Base-by-base conservation (phyloP, 2,888 invertebrate genomes). In the Dolomedes plantarius region DNA sequence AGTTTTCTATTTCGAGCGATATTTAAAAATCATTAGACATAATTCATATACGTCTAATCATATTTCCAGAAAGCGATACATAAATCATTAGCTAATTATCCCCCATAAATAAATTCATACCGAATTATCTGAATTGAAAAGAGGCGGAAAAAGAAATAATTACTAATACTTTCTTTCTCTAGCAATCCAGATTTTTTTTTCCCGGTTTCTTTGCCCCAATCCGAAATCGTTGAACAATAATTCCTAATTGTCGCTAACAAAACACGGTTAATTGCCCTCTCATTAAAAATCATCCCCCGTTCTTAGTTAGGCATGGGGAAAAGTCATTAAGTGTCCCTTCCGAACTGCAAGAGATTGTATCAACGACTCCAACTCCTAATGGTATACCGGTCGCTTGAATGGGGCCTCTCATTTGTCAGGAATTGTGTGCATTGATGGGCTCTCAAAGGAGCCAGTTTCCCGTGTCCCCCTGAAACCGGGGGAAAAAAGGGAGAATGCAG, bases 211-310 rank as follows among this genome's bases (percentile, higher is more conserved):
- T 16, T 46, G 2, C 9, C 2, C 7, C 46, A 46, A 46, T 46
- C 9, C 46, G 46, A 31, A 65, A 65, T 31, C 65, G 29, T 13
- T 31, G 16, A 29, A 29, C 76, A 71, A 76, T 76, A 75, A 75
- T 65, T 50, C 64, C 72, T 77, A 77, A 83, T 83, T 83, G 71
- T 56, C 50, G 39, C 39, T 50, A 83, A 72, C 83, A 83, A 83
- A 77, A 77, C 83, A 83, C 67, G 29, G 50, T 72, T 83, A 77
- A 83, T 77, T 83, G 71, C 83, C n/a, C 31, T 16, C 71, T 83
- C 83, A 83, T 77, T 83, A 83, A 83, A 82, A 83, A 32, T 64
- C 46, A 46, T 62, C 32, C 29, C 56, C n/a, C 72, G 50, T 64
- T 71, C 16, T 36, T 69, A 50, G 32, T 23, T 46, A 32, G 65